Conservation (phyloP, 2,113 vertebrate species). For the Peromyscus leucopus region DNA sequence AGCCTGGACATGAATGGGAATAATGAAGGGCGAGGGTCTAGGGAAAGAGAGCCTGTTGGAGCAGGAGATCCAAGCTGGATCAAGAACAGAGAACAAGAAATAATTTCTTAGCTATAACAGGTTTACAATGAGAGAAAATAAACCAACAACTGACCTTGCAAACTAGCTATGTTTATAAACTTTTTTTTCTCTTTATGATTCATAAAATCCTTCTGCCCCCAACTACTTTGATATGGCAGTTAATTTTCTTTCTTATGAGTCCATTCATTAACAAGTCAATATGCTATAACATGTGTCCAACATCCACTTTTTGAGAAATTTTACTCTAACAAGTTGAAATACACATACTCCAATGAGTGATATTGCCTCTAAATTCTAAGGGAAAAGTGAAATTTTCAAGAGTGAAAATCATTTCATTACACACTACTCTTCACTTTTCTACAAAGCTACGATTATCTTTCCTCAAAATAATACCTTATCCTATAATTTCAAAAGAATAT, state of each 20-base stretch:
- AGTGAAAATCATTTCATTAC: conserved; percentile 66
- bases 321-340: conserved; percentile 64
- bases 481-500: not conserved
- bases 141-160: conserved; percentile 8
- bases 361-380: conserved; percentile 38
- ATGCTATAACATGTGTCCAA: conserved; percentile 69
- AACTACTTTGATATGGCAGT: conserved; percentile 47
- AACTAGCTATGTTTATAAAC: conserved; percentile 32
- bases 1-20: too few species aligned
- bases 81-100: too few species aligned
- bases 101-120: conserved; percentile 18
- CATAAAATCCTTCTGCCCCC: conserved; percentile 32
- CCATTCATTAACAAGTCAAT: conserved; percentile 75
- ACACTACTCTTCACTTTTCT: not conserved
- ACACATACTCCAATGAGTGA: conserved; percentile 38
- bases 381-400: conserved; percentile 67
- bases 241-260: conserved; percentile 66
- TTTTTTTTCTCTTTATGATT: conserved; percentile 36
- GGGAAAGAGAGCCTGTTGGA: too few species aligned
- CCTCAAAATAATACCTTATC: conserved; percentile 40
- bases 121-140: conserved; percentile 37
- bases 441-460: conserved; percentile 60
- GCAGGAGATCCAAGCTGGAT: too few species aligned
- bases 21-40: too few species aligned
- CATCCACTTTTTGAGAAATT: conserved; percentile 75